Conservation (phyloP, 2,888 invertebrate species). For the Sarcophaga carnaria region DNA sequence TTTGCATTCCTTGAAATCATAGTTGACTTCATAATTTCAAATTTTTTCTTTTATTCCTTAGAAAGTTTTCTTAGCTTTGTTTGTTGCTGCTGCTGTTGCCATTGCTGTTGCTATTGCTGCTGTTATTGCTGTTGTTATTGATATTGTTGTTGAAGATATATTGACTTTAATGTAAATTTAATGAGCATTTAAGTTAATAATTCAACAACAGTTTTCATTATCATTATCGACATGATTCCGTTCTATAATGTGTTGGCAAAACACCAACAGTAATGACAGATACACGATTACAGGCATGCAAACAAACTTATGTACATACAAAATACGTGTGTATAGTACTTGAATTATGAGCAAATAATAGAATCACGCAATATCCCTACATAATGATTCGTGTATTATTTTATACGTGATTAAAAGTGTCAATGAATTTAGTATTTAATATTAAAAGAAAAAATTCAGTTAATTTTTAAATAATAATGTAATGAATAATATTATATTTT, state of each 20-base stretch:
- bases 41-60: slow-evolving; percentile 8
- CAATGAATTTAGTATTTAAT: too few species aligned
- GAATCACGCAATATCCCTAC: too few species aligned
- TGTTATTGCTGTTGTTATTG: slow-evolving; percentile 15
- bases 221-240: slow-evolving; percentile 40
- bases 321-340: neutral
- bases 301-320: too few species aligned
- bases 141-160: slow-evolving; percentile 27
- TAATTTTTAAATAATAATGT: too few species aligned
- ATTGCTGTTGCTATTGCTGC: neutral
- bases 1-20: neutral
- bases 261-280: neutral
- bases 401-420: too few species aligned
- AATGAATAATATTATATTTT: too few species aligned
- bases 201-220: slow-evolving; percentile 49
- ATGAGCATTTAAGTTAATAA: slow-evolving; percentile 62
- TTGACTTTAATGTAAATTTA: slow-evolving; percentile 68
- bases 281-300: neutral
- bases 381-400: neutral
- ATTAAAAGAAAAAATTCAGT: too few species aligned
- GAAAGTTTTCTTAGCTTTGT: neutral
- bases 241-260: slow-evolving; percentile 6
- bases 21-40: neutral
- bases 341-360: too few species aligned
- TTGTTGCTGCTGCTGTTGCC: slow-evolving; percentile 1